Evolutionary conservation across 2,797 vertebrate species (phyloP).

Genomic region (Limosa lapponica): DNA sequence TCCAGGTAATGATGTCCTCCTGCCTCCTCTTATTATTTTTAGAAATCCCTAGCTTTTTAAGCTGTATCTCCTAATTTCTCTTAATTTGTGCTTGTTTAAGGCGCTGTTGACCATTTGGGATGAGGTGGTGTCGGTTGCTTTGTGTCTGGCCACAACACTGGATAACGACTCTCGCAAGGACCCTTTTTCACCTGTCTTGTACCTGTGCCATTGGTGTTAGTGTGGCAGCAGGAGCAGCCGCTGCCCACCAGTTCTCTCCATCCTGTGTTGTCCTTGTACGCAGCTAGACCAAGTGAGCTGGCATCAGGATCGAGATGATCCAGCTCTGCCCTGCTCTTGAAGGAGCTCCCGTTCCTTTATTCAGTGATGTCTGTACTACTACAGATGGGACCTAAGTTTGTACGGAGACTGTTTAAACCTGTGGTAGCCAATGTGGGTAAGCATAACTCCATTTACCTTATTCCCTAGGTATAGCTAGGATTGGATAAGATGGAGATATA

Average conservation of each 20-base stretch:
- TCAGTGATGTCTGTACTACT: background rate
- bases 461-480: background rate
- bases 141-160: background rate
- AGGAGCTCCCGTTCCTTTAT: background rate
- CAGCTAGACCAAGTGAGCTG: background rate
- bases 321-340: background rate
- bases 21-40: background rate
- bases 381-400: background rate
- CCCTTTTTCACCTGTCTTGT: background rate
- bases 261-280: background rate
- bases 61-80: background rate
- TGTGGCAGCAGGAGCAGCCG: background rate
- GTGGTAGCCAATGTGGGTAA: background rate
- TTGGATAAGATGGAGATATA: background rate
- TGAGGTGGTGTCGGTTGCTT: background rate
- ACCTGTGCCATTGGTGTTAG: fast-evolving
- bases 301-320: fast-evolving
- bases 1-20: background rate
- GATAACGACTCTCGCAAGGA: fast-evolving
- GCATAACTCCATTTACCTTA: background rate
- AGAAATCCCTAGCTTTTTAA: background rate
- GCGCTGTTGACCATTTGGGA: background rate
- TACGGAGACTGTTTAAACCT: background rate
- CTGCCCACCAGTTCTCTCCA: background rate
- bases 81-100: background rate